Evolutionary conservation across 2,113 vertebrate genomes (phyloP).

Genomic region (Gymnocephalus cernua): DNA sequence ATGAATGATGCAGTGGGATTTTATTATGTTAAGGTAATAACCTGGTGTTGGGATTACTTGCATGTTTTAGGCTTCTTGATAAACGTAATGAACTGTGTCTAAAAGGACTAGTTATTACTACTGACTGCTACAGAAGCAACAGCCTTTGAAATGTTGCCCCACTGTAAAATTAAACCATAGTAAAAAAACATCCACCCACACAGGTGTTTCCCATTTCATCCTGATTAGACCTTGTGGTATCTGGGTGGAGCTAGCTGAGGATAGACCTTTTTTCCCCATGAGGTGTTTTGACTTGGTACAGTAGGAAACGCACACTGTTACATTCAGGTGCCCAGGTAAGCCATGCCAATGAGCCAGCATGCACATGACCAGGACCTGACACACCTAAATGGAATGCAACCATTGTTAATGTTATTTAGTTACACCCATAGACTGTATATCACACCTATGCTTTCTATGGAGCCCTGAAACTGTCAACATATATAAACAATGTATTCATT

Average conservation of each 20-base stretch:
- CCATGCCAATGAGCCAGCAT: neutral
- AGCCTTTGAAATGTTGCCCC: constrained; percentile 9
- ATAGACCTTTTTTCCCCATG: neutral
- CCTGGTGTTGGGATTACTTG: constrained; percentile 40
- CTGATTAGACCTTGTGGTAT: neutral
- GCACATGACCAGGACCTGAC: neutral
- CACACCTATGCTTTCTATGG: neutral
- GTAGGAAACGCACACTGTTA: neutral
- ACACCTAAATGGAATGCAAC: neutral
- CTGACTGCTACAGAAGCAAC: neutral
- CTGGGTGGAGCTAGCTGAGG: neutral
- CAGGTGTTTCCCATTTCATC: constrained; percentile 26
- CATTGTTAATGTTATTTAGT: neutral
- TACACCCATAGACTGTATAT: too few species aligned
- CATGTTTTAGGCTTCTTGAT: constrained; percentile 33
- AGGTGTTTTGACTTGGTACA: neutral
- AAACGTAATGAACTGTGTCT: constrained; percentile 27
- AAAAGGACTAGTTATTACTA: constrained; percentile 3
- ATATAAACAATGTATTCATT: too few species aligned
- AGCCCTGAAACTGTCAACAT: neutral
- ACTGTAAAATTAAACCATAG: constrained; percentile 3
- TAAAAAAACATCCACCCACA: neutral
- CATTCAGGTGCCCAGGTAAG: neutral
- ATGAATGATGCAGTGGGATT: constrained; percentile 11
- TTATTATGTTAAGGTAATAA: constrained; percentile 42